A percentile compares a stretch with the other conserved stretches of the same genome.
These are phyloP conservation scores for Monodelphis domestica DNA, from an alignment of 2,797 vertebrate species.

Conservation along the genomic window DNA sequence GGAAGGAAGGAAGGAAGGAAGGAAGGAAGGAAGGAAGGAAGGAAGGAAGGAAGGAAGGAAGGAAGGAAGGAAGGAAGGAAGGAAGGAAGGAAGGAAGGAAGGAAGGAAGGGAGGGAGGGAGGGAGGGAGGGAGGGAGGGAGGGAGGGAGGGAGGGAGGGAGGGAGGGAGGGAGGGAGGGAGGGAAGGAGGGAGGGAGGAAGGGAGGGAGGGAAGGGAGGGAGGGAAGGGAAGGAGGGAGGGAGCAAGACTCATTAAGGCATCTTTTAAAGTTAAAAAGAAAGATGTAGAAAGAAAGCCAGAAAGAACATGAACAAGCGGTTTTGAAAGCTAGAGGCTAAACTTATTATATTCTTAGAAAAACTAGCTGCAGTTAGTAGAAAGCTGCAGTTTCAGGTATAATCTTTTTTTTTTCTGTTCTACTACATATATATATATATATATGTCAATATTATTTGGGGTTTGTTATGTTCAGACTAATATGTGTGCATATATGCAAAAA, in stretches of 20 bases:
- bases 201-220: not conserved
- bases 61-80: no score
- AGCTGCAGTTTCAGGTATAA: not conserved
- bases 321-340: not conserved
- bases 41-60: no score
- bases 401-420: not conserved
- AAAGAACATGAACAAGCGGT: not conserved
- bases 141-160: not conserved
- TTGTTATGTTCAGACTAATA: not conserved
- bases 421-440: not conserved
- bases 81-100: no score
- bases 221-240: not conserved
- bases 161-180: no score
- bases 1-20: no score
- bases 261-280: not conserved
- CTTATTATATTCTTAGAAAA: not conserved
- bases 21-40: no score
- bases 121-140: no score
- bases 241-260: not conserved
- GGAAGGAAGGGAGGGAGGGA: not conserved
- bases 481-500: not conserved
- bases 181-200: no score
- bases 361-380: not conserved
- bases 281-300: not conserved
- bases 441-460: not conserved